These are phyloP conservation scores for Poeciliopsis turneri DNA, from an alignment of 2,797 vertebrate genomes.

Conservation along the genomic window DNA sequence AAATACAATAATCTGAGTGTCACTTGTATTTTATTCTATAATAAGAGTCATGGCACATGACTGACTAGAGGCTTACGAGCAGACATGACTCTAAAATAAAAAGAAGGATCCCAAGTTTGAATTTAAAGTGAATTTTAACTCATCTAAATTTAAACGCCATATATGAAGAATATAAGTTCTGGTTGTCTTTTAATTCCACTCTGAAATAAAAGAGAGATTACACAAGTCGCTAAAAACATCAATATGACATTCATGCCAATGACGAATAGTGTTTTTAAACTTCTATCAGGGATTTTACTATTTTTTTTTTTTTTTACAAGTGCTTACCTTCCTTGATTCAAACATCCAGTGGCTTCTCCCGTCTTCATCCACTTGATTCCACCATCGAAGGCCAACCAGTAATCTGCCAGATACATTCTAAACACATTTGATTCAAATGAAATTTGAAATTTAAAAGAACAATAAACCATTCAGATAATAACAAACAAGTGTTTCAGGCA, in stretches of 20 bases:
- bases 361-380: slow-evolving; percentile 94
- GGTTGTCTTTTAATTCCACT: background rate
- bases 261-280: background rate
- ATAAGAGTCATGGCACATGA: background rate
- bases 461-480: background rate
- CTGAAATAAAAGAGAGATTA: background rate
- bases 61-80: background rate
- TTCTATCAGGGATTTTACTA: background rate
- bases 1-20: background rate
- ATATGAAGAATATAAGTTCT: background rate
- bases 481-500: background rate
- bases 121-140: background rate
- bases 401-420: slow-evolving; percentile 93
- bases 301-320: background rate
- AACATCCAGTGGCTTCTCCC: slow-evolving; percentile 93
- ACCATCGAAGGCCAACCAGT: slow-evolving; percentile 95
- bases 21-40: background rate
- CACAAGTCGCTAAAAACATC: background rate
- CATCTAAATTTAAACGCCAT: background rate
- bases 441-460: background rate
- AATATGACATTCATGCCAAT: background rate
- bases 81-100: background rate
- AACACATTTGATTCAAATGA: background rate
- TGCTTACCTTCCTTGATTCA: slow-evolving; percentile 88
- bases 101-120: background rate